Conservation (phyloP, 2,113 vertebrate genomes). For the Gymnobelideus leadbeateri region DNA sequence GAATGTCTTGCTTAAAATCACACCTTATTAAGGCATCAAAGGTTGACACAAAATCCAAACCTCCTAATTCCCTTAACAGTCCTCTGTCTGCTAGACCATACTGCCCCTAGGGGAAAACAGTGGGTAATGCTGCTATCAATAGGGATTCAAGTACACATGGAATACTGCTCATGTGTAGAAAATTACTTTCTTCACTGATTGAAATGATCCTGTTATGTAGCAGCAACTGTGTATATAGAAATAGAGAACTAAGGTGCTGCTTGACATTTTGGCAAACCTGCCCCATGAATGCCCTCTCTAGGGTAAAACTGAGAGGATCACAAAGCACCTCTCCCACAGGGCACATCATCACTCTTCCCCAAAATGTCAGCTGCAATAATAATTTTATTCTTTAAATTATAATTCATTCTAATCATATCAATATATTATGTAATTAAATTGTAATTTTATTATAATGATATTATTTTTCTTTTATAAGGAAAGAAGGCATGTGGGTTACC, state of each 20-base stretch:
- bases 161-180: not conserved
- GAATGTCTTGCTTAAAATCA: not conserved
- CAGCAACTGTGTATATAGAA: not conserved
- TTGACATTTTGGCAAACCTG: not conserved
- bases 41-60: not conserved
- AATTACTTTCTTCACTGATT: not conserved
- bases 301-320: not conserved
- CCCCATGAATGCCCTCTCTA: not conserved
- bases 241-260: not conserved
- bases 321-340: not conserved
- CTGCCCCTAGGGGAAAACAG: not conserved
- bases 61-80: not conserved
- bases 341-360: not conserved
- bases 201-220: not conserved
- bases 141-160: not conserved
- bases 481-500: not conserved
- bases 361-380: not conserved
- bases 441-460: too few species aligned
- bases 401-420: too few species aligned
- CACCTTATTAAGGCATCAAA: not conserved
- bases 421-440: too few species aligned
- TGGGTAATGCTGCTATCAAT: not conserved
- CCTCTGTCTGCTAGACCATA: not conserved
- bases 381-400: too few species aligned
- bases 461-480: not conserved